These are phyloP conservation scores for Bombyx mori DNA, from an alignment of 1,140 invertebrate species.

Conservation along the genomic window ASM3026992v2 NC_085134.1:9275501-9276000, in stretches of 20 bases:
- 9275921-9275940: conserved; percentile 27
- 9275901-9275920: conserved; percentile 24
- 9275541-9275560: too few relatives aligned
- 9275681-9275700: conserved; percentile 53
- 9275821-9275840: conserved; percentile 23
- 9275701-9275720: conserved; percentile 71
- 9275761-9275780: conserved; percentile 71
- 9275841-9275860: conserved; percentile 19
- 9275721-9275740: conserved; percentile 75
- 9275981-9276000: too few relatives aligned
- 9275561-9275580: too few relatives aligned
- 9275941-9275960: conserved; percentile 47
- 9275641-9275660: too few relatives aligned
- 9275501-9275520: too few relatives aligned
- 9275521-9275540: too few relatives aligned
- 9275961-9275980: too few relatives aligned
- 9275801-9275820: conserved; percentile 33
- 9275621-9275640: too few relatives aligned
- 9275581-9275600: too few relatives aligned
- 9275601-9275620: too few relatives aligned
- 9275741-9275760: conserved; percentile 70
- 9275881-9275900: conserved; percentile 16
- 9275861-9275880: conserved; percentile 21
- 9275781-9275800: conserved; percentile 47
- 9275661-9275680: too few relatives aligned